These are phyloP conservation scores for Dasypolia templi DNA, from an alignment of 2,888 invertebrate genomes.

Conservation along the genomic window DNA sequence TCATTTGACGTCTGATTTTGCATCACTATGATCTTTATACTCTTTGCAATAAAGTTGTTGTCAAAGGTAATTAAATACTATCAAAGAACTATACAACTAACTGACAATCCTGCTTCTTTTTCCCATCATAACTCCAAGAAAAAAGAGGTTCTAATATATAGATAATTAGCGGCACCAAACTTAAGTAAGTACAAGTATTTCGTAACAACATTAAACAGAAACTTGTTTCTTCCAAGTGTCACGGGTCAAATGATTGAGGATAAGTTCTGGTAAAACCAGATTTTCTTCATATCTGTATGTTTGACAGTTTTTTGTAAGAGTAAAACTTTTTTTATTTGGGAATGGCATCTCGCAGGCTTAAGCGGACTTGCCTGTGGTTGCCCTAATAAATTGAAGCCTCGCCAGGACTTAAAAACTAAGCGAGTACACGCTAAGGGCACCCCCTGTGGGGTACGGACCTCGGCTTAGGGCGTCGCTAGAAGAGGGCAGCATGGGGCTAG, in stretches of 20 bases:
- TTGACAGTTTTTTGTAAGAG: too few species aligned
- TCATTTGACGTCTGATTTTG: neutral
- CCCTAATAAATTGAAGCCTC: too few species aligned
- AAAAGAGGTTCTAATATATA: neutral
- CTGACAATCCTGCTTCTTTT: neutral
- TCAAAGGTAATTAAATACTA: neutral
- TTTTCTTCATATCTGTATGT: constrained; percentile 1
- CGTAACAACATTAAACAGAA: neutral
- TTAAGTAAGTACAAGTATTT: neutral
- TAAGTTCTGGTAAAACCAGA: constrained; percentile 12
- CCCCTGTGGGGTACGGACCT: too few species aligned
- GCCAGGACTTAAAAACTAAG: too few species aligned
- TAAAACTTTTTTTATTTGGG: too few species aligned
- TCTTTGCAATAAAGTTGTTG: neutral
- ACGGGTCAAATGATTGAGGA: constrained; percentile 11
- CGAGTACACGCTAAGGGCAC: too few species aligned
- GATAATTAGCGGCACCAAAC: neutral
- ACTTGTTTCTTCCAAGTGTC: constrained; percentile 2
- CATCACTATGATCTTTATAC: neutral
- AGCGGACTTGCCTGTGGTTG: too few species aligned
- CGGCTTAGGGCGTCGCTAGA: too few species aligned
- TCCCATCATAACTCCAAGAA: neutral
- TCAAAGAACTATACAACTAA: neutral
- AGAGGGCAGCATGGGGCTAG: too few species aligned
- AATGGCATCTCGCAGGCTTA: too few species aligned